A percentile compares a stretch with the other conserved stretches of the same genome.
Evolutionary conservation across 53 echinoderm and acorn worm genomes (phyloP).

Genomic region (Luidia sarsii): DNA sequence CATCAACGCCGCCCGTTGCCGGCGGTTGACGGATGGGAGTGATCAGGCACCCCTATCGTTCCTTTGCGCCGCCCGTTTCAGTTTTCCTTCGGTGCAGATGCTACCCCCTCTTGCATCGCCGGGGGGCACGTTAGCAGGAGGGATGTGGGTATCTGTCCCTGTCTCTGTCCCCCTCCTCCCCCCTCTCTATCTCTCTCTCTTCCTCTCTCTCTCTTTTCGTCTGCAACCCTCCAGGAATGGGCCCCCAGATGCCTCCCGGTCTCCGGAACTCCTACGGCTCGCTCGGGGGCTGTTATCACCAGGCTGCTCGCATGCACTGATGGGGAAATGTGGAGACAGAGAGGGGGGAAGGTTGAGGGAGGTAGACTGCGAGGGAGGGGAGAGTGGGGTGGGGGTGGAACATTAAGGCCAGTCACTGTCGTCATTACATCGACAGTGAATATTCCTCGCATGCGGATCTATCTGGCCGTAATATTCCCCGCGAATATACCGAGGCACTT

Average conservation of each 20-base stretch:
- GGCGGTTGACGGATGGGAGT: slow-evolving; percentile 11
- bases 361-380: too few species aligned
- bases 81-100: slow-evolving; percentile 14
- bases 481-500: slow-evolving; percentile 7
- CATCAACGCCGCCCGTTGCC: background rate
- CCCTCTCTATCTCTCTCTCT: background rate
- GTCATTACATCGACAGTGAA: too few species aligned
- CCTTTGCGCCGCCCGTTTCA: too few species aligned
- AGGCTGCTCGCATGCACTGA: too few species aligned
- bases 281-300: background rate
- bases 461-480: background rate
- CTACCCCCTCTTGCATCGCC: background rate
- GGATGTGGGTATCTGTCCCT: too few species aligned
- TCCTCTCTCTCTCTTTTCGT: background rate
- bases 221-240: slow-evolving; percentile 4
- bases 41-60: too few species aligned
- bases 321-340: too few species aligned
- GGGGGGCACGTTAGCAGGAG: background rate
- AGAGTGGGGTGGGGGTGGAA: too few species aligned
- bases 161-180: background rate
- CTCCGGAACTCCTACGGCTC: too few species aligned
- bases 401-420: too few species aligned
- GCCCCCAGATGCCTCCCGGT: slow-evolving; percentile 40
- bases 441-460: too few species aligned
- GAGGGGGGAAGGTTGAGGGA: too few species aligned